Evolutionary conservation across 2,888 invertebrate species (phyloP).

Genomic region (Slavum lentiscoides): DNA sequence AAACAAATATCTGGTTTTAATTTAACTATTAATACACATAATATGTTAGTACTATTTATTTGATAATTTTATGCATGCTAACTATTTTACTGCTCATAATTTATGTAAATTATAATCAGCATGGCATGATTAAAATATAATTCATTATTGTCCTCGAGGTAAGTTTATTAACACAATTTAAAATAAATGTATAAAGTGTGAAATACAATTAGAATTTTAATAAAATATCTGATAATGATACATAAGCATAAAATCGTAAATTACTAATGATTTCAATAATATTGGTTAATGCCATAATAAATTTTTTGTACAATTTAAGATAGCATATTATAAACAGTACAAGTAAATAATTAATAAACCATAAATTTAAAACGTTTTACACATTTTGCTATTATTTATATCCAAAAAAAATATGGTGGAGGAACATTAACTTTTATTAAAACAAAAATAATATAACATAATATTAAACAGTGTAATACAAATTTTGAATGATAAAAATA

Average conservation of each 20-base stretch:
- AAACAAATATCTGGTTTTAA: too few species aligned
- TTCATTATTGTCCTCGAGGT: not conserved
- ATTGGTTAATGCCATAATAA: not conserved
- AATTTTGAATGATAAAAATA: not conserved
- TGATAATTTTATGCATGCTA: not conserved
- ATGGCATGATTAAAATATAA: not conserved
- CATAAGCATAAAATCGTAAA: conserved; percentile 5
- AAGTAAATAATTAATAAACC: not conserved
- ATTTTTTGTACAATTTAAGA: not conserved
- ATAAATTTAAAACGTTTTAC: not conserved
- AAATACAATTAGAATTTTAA: not conserved
- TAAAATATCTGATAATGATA: conserved; percentile 26
- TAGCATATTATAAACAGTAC: not conserved
- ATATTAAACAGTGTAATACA: not conserved
- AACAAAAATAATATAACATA: conserved; percentile 15
- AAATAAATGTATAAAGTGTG: not conserved
- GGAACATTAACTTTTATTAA: conserved; percentile 23
- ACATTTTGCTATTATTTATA: not conserved
- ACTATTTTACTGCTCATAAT: not conserved
- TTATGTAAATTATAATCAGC: not conserved
- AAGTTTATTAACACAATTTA: conserved; percentile 1
- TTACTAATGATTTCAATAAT: not conserved
- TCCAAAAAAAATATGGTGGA: conserved; percentile 1
- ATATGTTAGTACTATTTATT: not conserved
- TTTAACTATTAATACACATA: too few species aligned